phyloP scores from a whole-genome alignment of 2,797 vertebrate genomes.

The Vireo griseus region DNA sequence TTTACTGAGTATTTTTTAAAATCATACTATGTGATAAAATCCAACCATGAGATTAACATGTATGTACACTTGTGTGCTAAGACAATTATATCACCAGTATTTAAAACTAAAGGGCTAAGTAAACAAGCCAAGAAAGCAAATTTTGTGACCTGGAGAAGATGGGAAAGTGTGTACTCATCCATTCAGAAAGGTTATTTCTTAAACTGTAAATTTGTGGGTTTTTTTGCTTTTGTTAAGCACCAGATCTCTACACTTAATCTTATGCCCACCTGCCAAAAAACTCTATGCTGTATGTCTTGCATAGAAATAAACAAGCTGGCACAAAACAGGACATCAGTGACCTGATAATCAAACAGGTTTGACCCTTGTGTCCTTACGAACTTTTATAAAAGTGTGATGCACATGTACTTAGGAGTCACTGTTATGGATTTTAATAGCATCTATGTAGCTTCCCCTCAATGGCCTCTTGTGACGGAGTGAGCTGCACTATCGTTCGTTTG shows the following conservation, averaged over 20 bases:
- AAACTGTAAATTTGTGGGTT: not conserved
- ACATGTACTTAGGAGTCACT: slow-evolving; percentile 81
- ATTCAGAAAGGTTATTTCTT: slow-evolving; percentile 27
- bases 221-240: slow-evolving; percentile 55
- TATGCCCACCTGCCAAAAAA: slow-evolving; percentile 64
- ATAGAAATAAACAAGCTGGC: slow-evolving; percentile 80
- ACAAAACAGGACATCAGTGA: slow-evolving; percentile 76
- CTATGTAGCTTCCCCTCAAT: slow-evolving; percentile 83
- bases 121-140: not conserved
- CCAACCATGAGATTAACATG: not conserved
- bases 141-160: not conserved
- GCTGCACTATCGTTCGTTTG: slow-evolving; percentile 83
- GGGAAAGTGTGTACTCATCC: not conserved
- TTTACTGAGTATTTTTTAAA: not conserved
- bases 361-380: slow-evolving; percentile 72
- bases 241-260: slow-evolving; percentile 64
- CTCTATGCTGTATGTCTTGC: slow-evolving; percentile 78
- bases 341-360: slow-evolving; percentile 80
- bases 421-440: slow-evolving; percentile 86
- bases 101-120: not conserved
- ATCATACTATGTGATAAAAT: not conserved
- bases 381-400: slow-evolving; percentile 76
- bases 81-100: not conserved
- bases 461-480: slow-evolving; percentile 82
- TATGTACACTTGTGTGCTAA: not conserved